Base-by-base conservation (phyloP, 2,797 vertebrate species). In the Enteromius paludinosus region DNA sequence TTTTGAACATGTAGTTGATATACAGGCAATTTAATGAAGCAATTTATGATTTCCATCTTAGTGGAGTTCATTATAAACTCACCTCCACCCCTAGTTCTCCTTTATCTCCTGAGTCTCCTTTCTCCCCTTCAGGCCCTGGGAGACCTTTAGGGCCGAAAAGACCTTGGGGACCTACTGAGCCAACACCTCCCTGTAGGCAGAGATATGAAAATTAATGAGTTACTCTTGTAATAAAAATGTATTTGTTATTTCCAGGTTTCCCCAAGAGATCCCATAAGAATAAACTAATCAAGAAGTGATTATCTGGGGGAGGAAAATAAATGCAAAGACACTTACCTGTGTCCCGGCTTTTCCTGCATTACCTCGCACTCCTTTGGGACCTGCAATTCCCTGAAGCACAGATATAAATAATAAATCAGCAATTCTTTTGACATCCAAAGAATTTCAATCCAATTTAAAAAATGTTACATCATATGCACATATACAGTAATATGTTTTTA, bases 351-450 rank as follows among this genome's bases (percentile, higher is more conserved):
- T 94, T 62, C 96, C 96, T 0, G 41, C 5, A 9, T 96, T 93
- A 70, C 96, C 97, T 90, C 91, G 94, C 6, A 78, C 80, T 47
- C 96, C 96, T 0, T 79, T 87, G 0, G 89, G 79, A 75, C 97
- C 96, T 30, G 66, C 17, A 1, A 89, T 81, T 30, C 96, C 97
- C 96, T 98, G 35, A 69, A 78, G 18, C 23, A 78, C 5, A 79
- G 9, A 78, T 28, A 56, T 64, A 1, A 54, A 6, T 38, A 43
- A 20, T 54, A 25, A 81, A n/a, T 18, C 41, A 45, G 20, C 15
- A 11, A 7, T 25, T 25, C 6, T 54, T 20, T 18, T 12, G 9
- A 52, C 41, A 52, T 25, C 9, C 14, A 61, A 20, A 43, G 14
- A 54, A 66, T n/a, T 33, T 14, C 0, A 47, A 18, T 78, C 2